Conservation (phyloP, 2,113 vertebrate species). For the Amphiprion ocellaris region DNA sequence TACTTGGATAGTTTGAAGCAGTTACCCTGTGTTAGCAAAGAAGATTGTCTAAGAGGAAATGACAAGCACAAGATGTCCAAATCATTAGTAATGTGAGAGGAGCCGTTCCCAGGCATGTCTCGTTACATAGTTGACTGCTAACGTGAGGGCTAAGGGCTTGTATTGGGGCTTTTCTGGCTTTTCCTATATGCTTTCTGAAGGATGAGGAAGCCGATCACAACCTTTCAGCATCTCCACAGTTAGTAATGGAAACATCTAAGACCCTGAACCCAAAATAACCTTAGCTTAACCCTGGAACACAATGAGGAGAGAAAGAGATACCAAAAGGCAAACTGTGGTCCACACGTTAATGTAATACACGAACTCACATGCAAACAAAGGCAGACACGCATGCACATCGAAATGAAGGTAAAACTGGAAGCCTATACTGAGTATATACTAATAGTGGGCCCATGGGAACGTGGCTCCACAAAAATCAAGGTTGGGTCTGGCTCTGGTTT, state of each 20-base stretch:
- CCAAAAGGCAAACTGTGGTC: conserved; percentile 13
- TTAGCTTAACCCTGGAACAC: conserved; percentile 14
- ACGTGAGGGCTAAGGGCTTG: conserved; percentile 51
- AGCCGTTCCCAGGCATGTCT: conserved; percentile 76
- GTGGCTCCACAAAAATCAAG: conserved; percentile 67
- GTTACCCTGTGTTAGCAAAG: conserved; percentile 60
- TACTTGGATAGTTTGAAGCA: conserved; percentile 60
- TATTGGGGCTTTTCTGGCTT: conserved; percentile 46
- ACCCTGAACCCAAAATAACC: conserved; percentile 43
- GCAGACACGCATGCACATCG: background rate
- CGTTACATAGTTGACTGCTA: conserved; percentile 69
- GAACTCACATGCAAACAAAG: conserved; percentile 4
- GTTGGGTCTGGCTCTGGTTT: conserved; percentile 60
- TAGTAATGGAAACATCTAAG: conserved; percentile 49
- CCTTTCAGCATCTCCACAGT: conserved; percentile 30
- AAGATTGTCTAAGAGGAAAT: conserved; percentile 75
- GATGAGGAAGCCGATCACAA: conserved; percentile 31
- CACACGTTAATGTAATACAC: conserved; percentile 15
- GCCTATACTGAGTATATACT: conserved; percentile 11
- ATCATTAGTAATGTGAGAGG: conserved; percentile 79
- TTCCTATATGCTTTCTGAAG: conserved; percentile 30
- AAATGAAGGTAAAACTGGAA: conserved; percentile 22
- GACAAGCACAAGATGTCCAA: conserved; percentile 81
- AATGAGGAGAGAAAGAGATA: conserved; percentile 9
- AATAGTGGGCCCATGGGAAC: conserved; percentile 52